Base-by-base conservation (phyloP, 1,140 invertebrate genomes). In the Saccostrea cuccullata region DNA sequence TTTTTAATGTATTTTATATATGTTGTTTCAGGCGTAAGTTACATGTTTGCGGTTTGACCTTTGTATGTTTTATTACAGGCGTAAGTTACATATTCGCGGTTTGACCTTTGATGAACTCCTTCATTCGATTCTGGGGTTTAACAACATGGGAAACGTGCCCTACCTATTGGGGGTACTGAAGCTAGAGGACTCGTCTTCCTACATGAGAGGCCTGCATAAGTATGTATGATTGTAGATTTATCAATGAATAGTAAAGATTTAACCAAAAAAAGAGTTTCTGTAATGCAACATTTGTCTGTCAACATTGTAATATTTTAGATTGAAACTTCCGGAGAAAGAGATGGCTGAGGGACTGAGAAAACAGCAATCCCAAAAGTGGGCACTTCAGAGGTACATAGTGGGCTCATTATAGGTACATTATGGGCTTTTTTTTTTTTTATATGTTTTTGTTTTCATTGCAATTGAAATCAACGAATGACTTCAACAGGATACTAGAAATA, bases 331-430 rank as follows among this genome's bases (percentile, higher is more conserved):
- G 56, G 96, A 97, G 86, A 96, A 77, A 26, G 70, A 77, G 70
- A 77, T 77, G 70, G 97, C 97, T 82, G 96, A 96, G 91, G 97
- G 98, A 94, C 95, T 99, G 89, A 96, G 98, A 77, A 97, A 98
- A 95, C 96, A 96, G 56, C 98, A 99, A 95, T 98, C 98, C 36
- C 97, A 97, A 92, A 98, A 98, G 94, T 98, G 98, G 98, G 98
- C 98, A 23, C 98, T 98, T 94, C 97, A 97, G 92, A 94, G 93
- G 94, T 95, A 86, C 70, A 56, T 90, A 67, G 26, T 30, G 11
- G 15, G 17, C n/a, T 55, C 13, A 12, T 13, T 17, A 64, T 15
- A n/a, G 17, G 58, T 20, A 64, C 58, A 15, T 47, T 3, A 6
- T 47, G 40, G 40, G 40, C 6, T 47, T 47, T n/a, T n/a, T n/a